These are phyloP conservation scores for Crocodylus rhombifer DNA, from an alignment of 2,797 vertebrate species.

Conservation along the genomic window DNA sequence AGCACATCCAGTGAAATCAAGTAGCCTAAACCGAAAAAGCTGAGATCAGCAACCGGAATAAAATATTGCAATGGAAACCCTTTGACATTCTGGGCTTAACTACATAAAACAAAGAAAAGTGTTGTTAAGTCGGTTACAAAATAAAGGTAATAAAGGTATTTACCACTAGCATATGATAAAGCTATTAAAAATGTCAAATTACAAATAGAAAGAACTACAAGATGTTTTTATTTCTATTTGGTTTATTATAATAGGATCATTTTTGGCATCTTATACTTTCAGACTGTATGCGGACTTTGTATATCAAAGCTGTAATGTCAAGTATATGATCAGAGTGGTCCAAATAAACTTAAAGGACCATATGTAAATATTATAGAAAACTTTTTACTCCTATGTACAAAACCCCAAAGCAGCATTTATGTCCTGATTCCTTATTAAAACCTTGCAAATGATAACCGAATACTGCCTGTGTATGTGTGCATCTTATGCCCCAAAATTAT, in stretches of 20 bases:
- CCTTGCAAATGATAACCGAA: neutral
- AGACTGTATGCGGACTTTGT: neutral
- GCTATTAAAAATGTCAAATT: neutral
- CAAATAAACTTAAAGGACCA: neutral
- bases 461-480: neutral
- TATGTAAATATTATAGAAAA: neutral
- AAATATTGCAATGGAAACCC: slow-evolving; percentile 21
- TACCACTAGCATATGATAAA: neutral
- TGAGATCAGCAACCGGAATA: neutral
- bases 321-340: neutral
- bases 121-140: neutral
- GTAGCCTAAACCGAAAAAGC: slow-evolving; percentile 48
- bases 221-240: neutral
- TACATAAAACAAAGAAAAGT: neutral
- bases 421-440: neutral
- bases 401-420: neutral
- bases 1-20: slow-evolving; percentile 62
- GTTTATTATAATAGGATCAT: neutral
- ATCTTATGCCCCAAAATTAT: neutral
- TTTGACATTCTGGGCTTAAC: neutral
- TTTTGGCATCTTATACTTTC: neutral
- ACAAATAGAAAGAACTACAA: neutral
- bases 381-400: neutral
- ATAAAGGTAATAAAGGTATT: neutral
- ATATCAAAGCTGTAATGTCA: neutral